phyloP scores from a whole-genome alignment of 2,113 vertebrate species.

The Mobula hypostoma region DNA sequence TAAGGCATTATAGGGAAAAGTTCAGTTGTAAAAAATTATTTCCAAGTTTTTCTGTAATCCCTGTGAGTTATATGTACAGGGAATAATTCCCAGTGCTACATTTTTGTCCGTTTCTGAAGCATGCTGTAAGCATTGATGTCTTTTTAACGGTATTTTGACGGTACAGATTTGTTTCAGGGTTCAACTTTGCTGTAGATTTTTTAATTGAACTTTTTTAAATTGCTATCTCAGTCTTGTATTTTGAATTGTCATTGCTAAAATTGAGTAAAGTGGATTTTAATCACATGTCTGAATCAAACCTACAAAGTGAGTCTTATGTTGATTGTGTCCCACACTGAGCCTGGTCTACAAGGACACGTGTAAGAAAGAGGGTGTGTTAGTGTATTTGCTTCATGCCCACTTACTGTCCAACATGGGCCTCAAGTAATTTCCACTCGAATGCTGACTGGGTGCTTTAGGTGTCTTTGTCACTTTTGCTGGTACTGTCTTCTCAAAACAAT shows the following conservation, averaged over 20 bases:
- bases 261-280: slow-evolving; percentile 25
- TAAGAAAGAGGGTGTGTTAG: too few species aligned
- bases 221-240: slow-evolving; percentile 23
- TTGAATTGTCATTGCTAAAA: slow-evolving; percentile 23
- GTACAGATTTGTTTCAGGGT: slow-evolving; percentile 17
- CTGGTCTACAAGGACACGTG: too few species aligned
- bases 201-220: slow-evolving; percentile 29
- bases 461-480: too few species aligned
- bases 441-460: too few species aligned
- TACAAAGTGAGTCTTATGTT: not conserved
- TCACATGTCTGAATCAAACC: not conserved
- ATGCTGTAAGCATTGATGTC: slow-evolving; percentile 31
- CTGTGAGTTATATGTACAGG: not conserved
- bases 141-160: slow-evolving; percentile 22
- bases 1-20: slow-evolving; percentile 2
- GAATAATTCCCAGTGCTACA: not conserved
- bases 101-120: slow-evolving; percentile 9
- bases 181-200: slow-evolving; percentile 21
- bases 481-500: too few species aligned
- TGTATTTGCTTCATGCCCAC: too few species aligned
- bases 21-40: slow-evolving; percentile 2
- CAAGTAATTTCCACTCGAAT: too few species aligned
- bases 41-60: not conserved
- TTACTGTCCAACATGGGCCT: too few species aligned
- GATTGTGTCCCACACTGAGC: too few species aligned